A percentile compares a stretch with the other conserved stretches of the same genome.
Evolutionary conservation across 2,797 vertebrate species (phyloP).

Genomic region (Urophycis tenuis): DNA sequence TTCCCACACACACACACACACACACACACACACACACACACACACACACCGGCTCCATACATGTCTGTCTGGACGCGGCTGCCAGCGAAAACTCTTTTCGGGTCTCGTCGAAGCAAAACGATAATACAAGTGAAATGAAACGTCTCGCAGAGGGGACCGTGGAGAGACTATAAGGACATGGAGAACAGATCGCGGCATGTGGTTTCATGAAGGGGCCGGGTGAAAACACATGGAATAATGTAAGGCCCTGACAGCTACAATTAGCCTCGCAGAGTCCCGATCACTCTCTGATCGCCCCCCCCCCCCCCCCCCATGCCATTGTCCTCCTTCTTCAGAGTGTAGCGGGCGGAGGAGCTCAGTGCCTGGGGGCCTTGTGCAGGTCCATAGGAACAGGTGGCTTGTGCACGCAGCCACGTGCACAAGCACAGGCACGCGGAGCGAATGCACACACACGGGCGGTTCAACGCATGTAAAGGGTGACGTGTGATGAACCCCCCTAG

Average conservation of each 20-base stretch:
- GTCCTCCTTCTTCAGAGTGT: too few species aligned
- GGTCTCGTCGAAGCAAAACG: not conserved
- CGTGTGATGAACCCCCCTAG: too few species aligned
- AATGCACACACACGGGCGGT: too few species aligned
- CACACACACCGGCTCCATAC: not conserved
- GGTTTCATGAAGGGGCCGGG: conserved; percentile 22
- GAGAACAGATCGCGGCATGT: conserved; percentile 34
- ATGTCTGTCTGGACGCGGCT: not conserved
- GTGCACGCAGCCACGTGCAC: too few species aligned
- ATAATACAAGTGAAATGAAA: not conserved
- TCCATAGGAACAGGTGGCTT: too few species aligned
- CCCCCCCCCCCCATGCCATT: too few species aligned
- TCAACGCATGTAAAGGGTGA: too few species aligned
- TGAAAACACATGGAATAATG: not conserved
- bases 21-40: not conserved
- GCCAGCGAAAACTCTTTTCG: not conserved
- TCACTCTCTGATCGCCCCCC: not conserved
- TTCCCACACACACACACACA: not conserved
- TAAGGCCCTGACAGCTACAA: not conserved
- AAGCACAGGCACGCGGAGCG: too few species aligned
- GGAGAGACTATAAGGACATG: too few species aligned
- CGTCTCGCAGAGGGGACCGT: too few species aligned
- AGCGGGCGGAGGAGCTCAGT: too few species aligned
- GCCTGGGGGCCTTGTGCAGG: too few species aligned
- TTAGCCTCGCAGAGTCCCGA: not conserved